phyloP scores from a whole-genome alignment of 2,888 invertebrate species.

The Eupithecia centaureata region DNA sequence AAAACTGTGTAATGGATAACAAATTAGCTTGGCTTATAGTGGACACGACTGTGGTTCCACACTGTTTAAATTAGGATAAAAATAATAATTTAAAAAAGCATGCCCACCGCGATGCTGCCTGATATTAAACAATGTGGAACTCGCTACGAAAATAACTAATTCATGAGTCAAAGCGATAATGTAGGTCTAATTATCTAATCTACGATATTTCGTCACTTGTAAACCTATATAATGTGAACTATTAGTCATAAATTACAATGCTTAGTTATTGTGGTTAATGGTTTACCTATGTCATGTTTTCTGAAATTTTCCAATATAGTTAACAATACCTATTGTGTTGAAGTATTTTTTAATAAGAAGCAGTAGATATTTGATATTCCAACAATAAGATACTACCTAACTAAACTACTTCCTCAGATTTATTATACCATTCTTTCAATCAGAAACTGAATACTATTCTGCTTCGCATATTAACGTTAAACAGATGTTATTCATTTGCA shows the following conservation, averaged over 20 bases:
- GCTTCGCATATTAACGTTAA: neutral
- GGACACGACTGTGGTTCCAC: constrained; percentile 17
- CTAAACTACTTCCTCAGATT: neutral
- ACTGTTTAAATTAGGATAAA: constrained; percentile 23
- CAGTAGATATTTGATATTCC: neutral
- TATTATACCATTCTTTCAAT: neutral
- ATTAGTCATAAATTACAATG: neutral
- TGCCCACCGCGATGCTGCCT: constrained; percentile 65
- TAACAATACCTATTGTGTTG: neutral
- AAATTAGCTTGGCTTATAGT: neutral
- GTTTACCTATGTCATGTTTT: neutral
- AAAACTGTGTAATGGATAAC: neutral
- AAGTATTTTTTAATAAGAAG: neutral
- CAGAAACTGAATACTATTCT: neutral
- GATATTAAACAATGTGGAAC: constrained; percentile 66
- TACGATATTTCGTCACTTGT: constrained; percentile 7
- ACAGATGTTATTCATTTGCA: neutral
- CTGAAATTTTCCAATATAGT: neutral
- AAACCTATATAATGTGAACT: neutral
- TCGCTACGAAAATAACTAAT: constrained; percentile 14
- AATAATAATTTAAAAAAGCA: constrained; percentile 32
- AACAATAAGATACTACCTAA: neutral
- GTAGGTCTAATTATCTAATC: constrained; percentile 9
- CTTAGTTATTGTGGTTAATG: neutral
- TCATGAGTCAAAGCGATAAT: constrained; percentile 12